phyloP scores from a whole-genome alignment of 2,888 invertebrate species.

The Scelioninae gen. 1 region DNA sequence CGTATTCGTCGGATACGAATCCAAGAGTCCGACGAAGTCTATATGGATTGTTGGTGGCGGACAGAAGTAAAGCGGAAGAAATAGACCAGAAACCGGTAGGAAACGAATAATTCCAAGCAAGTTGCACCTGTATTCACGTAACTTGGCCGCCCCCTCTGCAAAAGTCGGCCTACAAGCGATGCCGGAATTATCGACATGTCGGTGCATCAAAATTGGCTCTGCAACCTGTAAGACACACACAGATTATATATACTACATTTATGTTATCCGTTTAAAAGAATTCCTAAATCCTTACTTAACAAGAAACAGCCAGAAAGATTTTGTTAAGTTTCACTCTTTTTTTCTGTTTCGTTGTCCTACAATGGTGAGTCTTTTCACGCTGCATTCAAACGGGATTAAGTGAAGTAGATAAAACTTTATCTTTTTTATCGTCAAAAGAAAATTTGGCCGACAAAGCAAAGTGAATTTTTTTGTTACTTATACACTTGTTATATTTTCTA shows the following conservation, averaged over 20 bases:
- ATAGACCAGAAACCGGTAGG: conserved; percentile 74
- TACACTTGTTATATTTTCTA: conserved; percentile 10
- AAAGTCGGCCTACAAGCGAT: conserved; percentile 66
- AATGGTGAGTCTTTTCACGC: conserved; percentile 48
- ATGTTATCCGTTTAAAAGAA: conserved; percentile 70
- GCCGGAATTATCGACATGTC: conserved; percentile 72
- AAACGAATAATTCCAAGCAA: conserved; percentile 73
- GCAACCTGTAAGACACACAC: conserved; percentile 35
- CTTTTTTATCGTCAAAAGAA: conserved; percentile 49
- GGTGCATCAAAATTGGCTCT: conserved; percentile 55
- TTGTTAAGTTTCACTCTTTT: conserved; percentile 67
- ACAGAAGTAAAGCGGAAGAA: conserved; percentile 50
- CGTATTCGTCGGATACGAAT: conserved; percentile 61
- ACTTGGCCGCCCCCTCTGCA: too few relatives aligned
- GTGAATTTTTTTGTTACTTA: conserved; percentile 38
- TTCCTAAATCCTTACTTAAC: conserved; percentile 78
- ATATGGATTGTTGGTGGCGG: conserved; percentile 61
- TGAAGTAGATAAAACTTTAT: conserved; percentile 56
- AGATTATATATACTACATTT: conserved; percentile 67
- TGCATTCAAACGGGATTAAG: conserved; percentile 53
- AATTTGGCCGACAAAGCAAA: conserved; percentile 43
- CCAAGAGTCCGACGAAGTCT: conserved; percentile 65
- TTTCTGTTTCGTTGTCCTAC: conserved; percentile 40
- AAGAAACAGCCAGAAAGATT: conserved; percentile 74
- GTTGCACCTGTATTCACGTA: conserved; percentile 41